A percentile compares a stretch with the other conserved stretches of the same genome.
phyloP scores from a whole-genome alignment of 2,113 vertebrate species.

The Apteryx mantelli region DNA sequence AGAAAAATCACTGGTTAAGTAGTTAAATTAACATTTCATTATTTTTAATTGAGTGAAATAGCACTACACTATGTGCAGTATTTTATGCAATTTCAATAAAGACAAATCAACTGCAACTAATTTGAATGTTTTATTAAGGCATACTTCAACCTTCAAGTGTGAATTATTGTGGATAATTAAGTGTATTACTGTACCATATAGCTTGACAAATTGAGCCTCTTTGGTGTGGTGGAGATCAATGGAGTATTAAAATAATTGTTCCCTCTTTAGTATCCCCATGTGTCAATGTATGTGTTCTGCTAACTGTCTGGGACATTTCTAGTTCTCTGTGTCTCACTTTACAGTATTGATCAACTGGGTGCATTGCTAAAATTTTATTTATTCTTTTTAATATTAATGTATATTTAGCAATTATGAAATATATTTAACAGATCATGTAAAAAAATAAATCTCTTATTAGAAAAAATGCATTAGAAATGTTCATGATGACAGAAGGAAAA shows the following conservation, averaged over 20 bases:
- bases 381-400: neutral
- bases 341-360: neutral
- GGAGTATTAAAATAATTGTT: constrained; percentile 37
- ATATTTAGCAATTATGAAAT: neutral
- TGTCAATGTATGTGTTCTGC: neutral
- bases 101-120: constrained; percentile 52
- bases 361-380: neutral
- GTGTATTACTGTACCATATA: constrained; percentile 11
- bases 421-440: neutral
- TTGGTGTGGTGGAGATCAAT: neutral
- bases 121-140: constrained; percentile 58
- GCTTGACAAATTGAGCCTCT: constrained; percentile 48
- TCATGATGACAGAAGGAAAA: neutral
- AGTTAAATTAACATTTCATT: constrained; percentile 67
- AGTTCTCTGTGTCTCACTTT: neutral
- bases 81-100: constrained; percentile 59
- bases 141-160: constrained; percentile 44
- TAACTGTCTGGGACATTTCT: neutral
- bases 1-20: constrained; percentile 46
- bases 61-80: constrained; percentile 22
- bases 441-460: neutral
- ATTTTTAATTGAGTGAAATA: constrained; percentile 68
- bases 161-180: constrained; percentile 60
- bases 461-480: neutral
- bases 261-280: neutral